Percentiles rank a stretch among this genome's conserved stretches.
phyloP scores from a whole-genome alignment of 2,888 invertebrate genomes.

The Phalera bucephala region DNA sequence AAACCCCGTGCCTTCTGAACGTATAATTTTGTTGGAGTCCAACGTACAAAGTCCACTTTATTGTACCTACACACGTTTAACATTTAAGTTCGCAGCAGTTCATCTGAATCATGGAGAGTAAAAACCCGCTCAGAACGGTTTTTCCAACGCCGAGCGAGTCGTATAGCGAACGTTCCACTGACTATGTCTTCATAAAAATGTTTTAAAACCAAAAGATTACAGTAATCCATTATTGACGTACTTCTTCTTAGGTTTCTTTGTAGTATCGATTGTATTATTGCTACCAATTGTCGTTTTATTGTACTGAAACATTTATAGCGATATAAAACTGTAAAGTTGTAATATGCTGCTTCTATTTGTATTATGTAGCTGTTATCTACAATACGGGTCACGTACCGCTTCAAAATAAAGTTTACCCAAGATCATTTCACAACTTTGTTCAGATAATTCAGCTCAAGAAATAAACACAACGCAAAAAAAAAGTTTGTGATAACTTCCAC shows the following conservation, averaged over 20 bases:
- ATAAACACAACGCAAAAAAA: too few relatives aligned
- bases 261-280: conserved; percentile 8
- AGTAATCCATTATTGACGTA: background rate
- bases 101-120: conserved; percentile 43
- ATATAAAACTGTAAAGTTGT: background rate
- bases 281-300: conserved; percentile 6
- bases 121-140: conserved; percentile 49
- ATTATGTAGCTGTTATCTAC: conserved; percentile 3
- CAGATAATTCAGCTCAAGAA: too few relatives aligned
- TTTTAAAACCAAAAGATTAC: conserved; percentile 4
- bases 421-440: background rate
- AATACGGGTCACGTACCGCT: conserved; percentile 1
- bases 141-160: conserved; percentile 32
- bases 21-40: too few relatives aligned
- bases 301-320: background rate
- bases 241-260: conserved; percentile 1
- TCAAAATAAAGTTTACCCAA: background rate
- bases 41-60: too few relatives aligned
- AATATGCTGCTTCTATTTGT: background rate
- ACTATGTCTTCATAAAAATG: conserved; percentile 14
- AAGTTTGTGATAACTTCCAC: too few relatives aligned
- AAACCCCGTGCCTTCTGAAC: too few relatives aligned
- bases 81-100: conserved; percentile 30
- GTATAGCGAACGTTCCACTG: conserved; percentile 16
- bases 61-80: too few relatives aligned